A percentile compares a stretch with the other conserved stretches of the same genome.
phyloP scores from a whole-genome alignment of 2,113 vertebrate species.

The Chrysochloris asiatica region DNA sequence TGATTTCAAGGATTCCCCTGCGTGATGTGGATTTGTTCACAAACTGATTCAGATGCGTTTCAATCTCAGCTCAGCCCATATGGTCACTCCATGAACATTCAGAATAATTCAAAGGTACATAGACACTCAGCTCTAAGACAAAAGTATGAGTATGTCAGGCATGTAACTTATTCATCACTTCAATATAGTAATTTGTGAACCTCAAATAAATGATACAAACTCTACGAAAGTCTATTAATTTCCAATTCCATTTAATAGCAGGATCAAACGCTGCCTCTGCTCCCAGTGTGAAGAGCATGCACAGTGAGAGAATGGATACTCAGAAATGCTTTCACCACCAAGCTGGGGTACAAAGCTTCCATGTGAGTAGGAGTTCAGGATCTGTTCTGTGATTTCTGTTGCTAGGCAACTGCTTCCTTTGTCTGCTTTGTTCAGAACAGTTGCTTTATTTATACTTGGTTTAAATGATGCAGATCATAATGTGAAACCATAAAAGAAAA shows the following conservation, averaged over 20 bases:
- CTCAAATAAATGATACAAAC: conserved; percentile 25
- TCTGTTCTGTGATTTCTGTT: conserved; percentile 82
- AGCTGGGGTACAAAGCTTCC: conserved; percentile 69
- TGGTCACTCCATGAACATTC: conserved; percentile 65
- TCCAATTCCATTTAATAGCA: conserved; percentile 56
- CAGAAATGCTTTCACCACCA: conserved; percentile 57
- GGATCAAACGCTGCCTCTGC: conserved; percentile 58
- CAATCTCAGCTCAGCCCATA: conserved; percentile 72
- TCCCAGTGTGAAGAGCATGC: conserved; percentile 34
- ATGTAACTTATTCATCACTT: conserved; percentile 10
- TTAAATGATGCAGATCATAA: conserved; percentile 77
- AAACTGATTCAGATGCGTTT: conserved; percentile 75
- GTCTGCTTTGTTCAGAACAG: conserved; percentile 80
- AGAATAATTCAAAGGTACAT: conserved; percentile 70
- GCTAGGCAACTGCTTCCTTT: conserved; percentile 82
- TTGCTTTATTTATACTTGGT: conserved; percentile 80
- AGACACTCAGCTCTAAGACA: conserved; percentile 58
- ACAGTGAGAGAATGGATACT: conserved; percentile 50
- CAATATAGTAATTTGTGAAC: conserved; percentile 1
- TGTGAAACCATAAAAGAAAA: conserved; percentile 75
- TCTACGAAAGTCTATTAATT: conserved; percentile 50
- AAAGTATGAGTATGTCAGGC: conserved; percentile 15
- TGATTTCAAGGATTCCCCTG: conserved; percentile 59
- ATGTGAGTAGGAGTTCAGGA: conserved; percentile 81
- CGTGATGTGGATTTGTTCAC: conserved; percentile 66